Percentiles rank a stretch among this genome's conserved stretches.
phyloP scores from a whole-genome alignment of 1,140 invertebrate genomes.

The Piezodorus guildinii region DNA sequence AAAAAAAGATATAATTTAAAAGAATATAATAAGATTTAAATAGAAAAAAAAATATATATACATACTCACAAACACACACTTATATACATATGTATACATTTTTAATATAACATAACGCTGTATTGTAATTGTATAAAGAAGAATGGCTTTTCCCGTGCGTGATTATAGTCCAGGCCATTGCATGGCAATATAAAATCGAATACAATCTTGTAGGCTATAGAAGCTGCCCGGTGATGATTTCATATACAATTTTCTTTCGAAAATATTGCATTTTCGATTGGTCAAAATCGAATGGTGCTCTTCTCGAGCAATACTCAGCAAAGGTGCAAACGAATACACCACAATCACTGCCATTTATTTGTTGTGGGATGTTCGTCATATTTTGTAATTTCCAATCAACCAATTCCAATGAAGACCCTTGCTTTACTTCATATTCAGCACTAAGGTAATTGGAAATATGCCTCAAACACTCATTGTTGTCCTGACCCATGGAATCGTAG shows the following conservation, averaged over 20 bases:
- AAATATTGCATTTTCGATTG: constrained; percentile 92
- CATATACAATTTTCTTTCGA: constrained; percentile 80
- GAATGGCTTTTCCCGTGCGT: too few species aligned
- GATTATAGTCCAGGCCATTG: too few species aligned
- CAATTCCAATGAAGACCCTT: not conserved
- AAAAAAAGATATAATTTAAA: too few species aligned
- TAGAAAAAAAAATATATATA: too few species aligned
- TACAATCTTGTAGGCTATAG: constrained; percentile 27
- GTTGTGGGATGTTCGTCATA: constrained; percentile 65
- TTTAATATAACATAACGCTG: too few species aligned
- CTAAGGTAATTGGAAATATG: not conserved
- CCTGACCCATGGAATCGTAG: constrained; percentile 85
- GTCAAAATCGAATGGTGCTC: constrained; percentile 60
- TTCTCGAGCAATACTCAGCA: constrained; percentile 79
- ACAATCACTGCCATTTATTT: constrained; percentile 95
- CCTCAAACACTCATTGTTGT: constrained; percentile 61
- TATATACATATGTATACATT: too few species aligned
- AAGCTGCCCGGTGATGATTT: constrained; percentile 60
- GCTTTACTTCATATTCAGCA: not conserved
- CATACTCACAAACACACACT: too few species aligned
- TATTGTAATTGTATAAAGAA: too few species aligned
- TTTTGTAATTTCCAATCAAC: not conserved
- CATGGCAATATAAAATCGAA: too few species aligned
- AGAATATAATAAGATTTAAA: too few species aligned
- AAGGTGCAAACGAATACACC: constrained; percentile 95